Percentiles rank a stretch among this genome's conserved stretches.
Evolutionary conservation across 2,888 invertebrate species (phyloP).

Genomic region (Drosophila melanosoma): DNA sequence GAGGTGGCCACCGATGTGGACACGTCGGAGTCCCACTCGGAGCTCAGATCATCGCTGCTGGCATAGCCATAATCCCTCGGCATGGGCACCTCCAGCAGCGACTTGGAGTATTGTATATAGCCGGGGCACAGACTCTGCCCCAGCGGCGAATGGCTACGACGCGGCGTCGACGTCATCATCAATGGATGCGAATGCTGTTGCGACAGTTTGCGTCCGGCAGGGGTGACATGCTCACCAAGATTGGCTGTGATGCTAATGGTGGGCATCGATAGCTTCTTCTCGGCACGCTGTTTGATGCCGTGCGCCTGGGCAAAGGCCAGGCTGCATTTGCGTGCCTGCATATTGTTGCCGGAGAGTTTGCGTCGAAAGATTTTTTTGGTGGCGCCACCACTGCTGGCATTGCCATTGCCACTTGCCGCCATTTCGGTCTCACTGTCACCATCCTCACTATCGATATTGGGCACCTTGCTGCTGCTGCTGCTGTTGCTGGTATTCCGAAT

Average conservation of each 20-base stretch:
- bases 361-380: slow-evolving; percentile 81
- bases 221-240: slow-evolving; percentile 56
- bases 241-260: slow-evolving; percentile 76
- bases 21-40: slow-evolving; percentile 96
- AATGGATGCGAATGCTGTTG: slow-evolving; percentile 55
- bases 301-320: slow-evolving; percentile 84
- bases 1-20: slow-evolving; percentile 64
- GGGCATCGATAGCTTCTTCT: slow-evolving; percentile 76
- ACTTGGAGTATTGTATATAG: slow-evolving; percentile 92
- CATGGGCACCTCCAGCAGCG: slow-evolving; percentile 91
- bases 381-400: slow-evolving; percentile 24
- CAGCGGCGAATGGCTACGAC: slow-evolving; percentile 84
- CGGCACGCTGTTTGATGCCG: slow-evolving; percentile 77
- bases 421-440: slow-evolving; percentile 24
- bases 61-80: slow-evolving; percentile 93
- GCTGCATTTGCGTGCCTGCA: slow-evolving; percentile 83
- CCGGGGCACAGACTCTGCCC: slow-evolving; percentile 86
- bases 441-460: slow-evolving; percentile 50
- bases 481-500: slow-evolving; percentile 1
- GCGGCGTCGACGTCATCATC: slow-evolving; percentile 36
- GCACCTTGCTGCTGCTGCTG: slow-evolving; percentile 20
- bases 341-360: slow-evolving; percentile 81
- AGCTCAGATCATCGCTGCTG: slow-evolving; percentile 95
- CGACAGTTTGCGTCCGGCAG: slow-evolving; percentile 57
- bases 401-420: background rate